Conservation (phyloP, 1,140 invertebrate genomes). For the Tribolium madens region DNA sequence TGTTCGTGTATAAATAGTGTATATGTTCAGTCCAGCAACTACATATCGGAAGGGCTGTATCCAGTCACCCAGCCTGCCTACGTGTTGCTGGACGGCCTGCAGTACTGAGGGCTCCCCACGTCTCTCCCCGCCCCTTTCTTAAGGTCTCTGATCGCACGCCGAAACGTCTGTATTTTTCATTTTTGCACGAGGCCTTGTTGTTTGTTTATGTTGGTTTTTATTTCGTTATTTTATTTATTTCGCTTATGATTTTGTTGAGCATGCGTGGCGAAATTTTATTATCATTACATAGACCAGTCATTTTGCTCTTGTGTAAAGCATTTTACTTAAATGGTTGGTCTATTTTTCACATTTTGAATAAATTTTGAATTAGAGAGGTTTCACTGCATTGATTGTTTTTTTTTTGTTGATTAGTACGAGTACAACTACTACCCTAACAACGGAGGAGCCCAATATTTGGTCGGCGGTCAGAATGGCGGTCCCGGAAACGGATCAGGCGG, state of each 20-base stretch:
- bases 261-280: slow-evolving; percentile 37
- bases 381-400: too few relatives aligned
- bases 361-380: too few relatives aligned
- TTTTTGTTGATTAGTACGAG: slow-evolving; percentile 60
- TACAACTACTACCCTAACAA: slow-evolving; percentile 61
- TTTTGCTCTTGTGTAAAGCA: too few relatives aligned
- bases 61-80: slow-evolving; percentile 64
- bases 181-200: slow-evolving; percentile 40
- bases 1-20: slow-evolving; percentile 46
- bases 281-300: not conserved
- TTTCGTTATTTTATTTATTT: slow-evolving; percentile 36
- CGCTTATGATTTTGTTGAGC: slow-evolving; percentile 33
- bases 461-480: slow-evolving; percentile 51
- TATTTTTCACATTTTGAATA: slow-evolving; percentile 1
- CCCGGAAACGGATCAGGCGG: slow-evolving; percentile 26
- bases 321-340: too few relatives aligned
- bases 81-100: slow-evolving; percentile 65
- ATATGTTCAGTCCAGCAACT: slow-evolving; percentile 64
- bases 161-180: slow-evolving; percentile 39
- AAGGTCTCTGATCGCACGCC: slow-evolving; percentile 56
- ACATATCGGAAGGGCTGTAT: slow-evolving; percentile 65
- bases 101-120: slow-evolving; percentile 64
- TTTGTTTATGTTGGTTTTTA: slow-evolving; percentile 25
- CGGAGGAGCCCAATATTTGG: slow-evolving; percentile 58
- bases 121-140: slow-evolving; percentile 60